Base-by-base conservation (phyloP, 92 coral and sea anemone genomes). In the Epizoanthus scotinus region DNA sequence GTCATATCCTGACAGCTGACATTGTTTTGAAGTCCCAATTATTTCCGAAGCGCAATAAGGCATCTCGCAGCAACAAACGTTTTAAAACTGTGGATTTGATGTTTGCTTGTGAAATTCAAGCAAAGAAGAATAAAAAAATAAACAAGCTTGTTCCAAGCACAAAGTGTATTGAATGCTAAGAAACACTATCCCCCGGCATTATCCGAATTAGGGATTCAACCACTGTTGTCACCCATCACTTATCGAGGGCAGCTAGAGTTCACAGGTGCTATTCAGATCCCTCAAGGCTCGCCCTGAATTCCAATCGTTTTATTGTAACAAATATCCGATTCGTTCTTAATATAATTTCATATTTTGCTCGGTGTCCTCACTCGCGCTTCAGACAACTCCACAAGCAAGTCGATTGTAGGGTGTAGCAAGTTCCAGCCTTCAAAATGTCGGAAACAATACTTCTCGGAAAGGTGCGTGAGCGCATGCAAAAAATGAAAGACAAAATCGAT, bases 401-500 rank as follows among this genome's bases (percentile, higher is more conserved):
- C 27, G 53, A 26, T 55, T 19, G 21, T 49, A 7, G 52, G 15
- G 52, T 47, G 17, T 13, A 47, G 52, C 14, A 34, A 6, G n/a
- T n/a, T 21, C 27, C 38, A 25, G 34, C 5, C 38, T 3, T 63
- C 21, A 60, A 59, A 59, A 75, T 75, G 81, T 59, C 81, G 66
- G 81, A 75, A 75, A 38, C 81, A 17, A 15, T 75, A 0, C 81
- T 75, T 36, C 81, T 75, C 14, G 68, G 81, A 21, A 93, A 87
- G 82, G 97, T 93, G 61, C 94, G 97, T 14, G 97, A 93, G 67
- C 85, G 80, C 78, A 90, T 93, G 97, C 97, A 93, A 70, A 84
- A 78, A 83, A 56, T 93, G 15, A 93, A 93, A 61, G 94, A 93
- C 78, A 87, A 80, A 59, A 93, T 93, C 63, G 97, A 93, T 2